Percentiles rank a stretch among this genome's conserved stretches.
Evolutionary conservation across 2,888 invertebrate species (phyloP).

Genomic region (Galeopsomyia nigrocyanea): DNA sequence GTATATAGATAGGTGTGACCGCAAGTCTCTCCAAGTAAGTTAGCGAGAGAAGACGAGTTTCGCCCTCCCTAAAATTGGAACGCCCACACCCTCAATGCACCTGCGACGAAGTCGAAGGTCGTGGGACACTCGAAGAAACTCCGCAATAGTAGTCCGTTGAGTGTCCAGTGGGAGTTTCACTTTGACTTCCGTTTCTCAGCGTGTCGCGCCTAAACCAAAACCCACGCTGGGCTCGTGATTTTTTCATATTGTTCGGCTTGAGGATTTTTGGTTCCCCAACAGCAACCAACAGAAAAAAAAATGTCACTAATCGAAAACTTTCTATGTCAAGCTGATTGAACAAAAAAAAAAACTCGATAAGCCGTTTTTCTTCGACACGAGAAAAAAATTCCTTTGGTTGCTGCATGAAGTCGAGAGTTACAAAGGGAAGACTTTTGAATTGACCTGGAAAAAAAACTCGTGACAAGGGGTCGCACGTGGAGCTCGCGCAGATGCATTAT

Average conservation of each 20-base stretch:
- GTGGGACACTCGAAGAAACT: conserved; percentile 30
- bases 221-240: conserved; percentile 12
- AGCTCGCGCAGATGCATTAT: conserved; percentile 28
- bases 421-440: conserved; percentile 30
- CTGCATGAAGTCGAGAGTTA: conserved; percentile 4
- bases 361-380: conserved; percentile 8
- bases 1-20: conserved; percentile 58
- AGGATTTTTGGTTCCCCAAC: not conserved
- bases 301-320: too few species aligned
- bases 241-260: conserved; percentile 14
- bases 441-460: conserved; percentile 16
- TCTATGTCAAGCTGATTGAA: too few species aligned
- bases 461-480: conserved; percentile 21
- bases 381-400: conserved; percentile 6
- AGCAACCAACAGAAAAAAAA: too few species aligned
- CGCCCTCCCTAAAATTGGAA: conserved; percentile 60
- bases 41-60: conserved; percentile 55
- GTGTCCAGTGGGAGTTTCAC: conserved; percentile 25
- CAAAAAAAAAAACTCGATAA: not conserved
- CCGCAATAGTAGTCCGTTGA: conserved; percentile 4
- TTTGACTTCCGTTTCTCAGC: conserved; percentile 41
- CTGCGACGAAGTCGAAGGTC: conserved; percentile 56
- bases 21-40: conserved; percentile 57
- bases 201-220: conserved; percentile 21
- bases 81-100: conserved; percentile 64